Base-by-base conservation (phyloP, 2,797 vertebrate genomes). In the Halcyon leucocephala region DNA sequence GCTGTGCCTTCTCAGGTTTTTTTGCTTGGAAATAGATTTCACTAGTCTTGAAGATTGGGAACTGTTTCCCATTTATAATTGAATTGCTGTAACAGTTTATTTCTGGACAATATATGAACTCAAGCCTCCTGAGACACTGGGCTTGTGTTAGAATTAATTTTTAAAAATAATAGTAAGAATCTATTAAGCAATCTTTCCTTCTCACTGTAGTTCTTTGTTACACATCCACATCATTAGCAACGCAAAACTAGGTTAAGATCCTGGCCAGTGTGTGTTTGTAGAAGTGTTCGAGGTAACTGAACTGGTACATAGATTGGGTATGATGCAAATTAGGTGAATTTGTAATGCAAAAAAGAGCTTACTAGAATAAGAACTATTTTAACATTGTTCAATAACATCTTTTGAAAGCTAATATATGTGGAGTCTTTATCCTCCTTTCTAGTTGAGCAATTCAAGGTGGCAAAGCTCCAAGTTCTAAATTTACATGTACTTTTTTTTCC, bases 301-400 rank as follows among this genome's bases (percentile, higher is more conserved):
- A 21, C 9, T 12, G 5, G 49, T 61, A 4, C 1, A 1, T 29
- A 28, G 25, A 16, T 22, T 14, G 51, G 51, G 8, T 35, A 0
- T 1, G 14, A 72, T 57, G 28, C 10, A 49, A 57, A 26, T 48
- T 3, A 77, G 35, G 3, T n/a, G 29, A 52, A 72, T 29, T 31
- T 15, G 13, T 76, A 37, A 55, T 48, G 14, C 19, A 33, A 21
- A 78, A 76, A 14, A 29, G 15, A 52, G 9, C 7, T 46, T 57
- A 8, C 9, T 8, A 6, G 42, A 54, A n/a, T 89, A 66, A 78
- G 25, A 51, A 20, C 10, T 67, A 10, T n/a, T 85, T 24, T n/a
- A 55, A 42, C 8, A 20, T 14, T 42, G 10, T 48, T 80, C 49
- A 77, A 25, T 73, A 37, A 51, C 9, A 25, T 52, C 20, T 82